Evolutionary conservation across 2,113 vertebrate genomes (phyloP).

Genomic region (Cyphomyrus plagiostoma): DNA sequence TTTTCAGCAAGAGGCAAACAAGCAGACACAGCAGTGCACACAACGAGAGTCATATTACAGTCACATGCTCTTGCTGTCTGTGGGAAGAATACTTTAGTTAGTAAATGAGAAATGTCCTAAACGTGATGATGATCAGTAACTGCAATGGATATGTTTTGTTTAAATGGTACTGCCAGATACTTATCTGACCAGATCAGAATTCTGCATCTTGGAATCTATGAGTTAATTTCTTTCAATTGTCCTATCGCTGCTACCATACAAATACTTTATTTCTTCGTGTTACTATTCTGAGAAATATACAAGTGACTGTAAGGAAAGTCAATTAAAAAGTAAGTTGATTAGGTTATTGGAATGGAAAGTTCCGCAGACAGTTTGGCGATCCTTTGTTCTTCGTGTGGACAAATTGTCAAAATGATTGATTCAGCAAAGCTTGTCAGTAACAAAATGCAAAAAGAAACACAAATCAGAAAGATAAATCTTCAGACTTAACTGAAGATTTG

Average conservation of each 20-base stretch:
- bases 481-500: not conserved
- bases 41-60: not conserved
- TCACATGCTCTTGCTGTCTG: not conserved
- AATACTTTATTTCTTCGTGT: not conserved
- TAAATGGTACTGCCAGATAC: not conserved
- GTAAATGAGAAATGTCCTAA: not conserved
- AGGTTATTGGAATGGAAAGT: not conserved
- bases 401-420: not conserved
- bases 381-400: not conserved
- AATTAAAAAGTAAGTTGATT: not conserved
- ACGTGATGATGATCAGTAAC: not conserved
- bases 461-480: not conserved
- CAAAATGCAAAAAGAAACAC: not conserved
- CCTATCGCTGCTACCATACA: not conserved
- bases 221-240: not conserved
- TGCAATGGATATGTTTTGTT: not conserved
- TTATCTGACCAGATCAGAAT: not conserved
- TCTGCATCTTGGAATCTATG: not conserved
- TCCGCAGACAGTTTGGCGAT: not conserved
- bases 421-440: not conserved
- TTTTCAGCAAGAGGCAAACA: not conserved
- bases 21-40: not conserved
- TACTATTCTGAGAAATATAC: not conserved
- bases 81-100: not conserved
- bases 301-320: not conserved